These are phyloP conservation scores for Megaceryle torquata DNA, from an alignment of 2,113 vertebrate genomes.

Conservation along the genomic window DNA sequence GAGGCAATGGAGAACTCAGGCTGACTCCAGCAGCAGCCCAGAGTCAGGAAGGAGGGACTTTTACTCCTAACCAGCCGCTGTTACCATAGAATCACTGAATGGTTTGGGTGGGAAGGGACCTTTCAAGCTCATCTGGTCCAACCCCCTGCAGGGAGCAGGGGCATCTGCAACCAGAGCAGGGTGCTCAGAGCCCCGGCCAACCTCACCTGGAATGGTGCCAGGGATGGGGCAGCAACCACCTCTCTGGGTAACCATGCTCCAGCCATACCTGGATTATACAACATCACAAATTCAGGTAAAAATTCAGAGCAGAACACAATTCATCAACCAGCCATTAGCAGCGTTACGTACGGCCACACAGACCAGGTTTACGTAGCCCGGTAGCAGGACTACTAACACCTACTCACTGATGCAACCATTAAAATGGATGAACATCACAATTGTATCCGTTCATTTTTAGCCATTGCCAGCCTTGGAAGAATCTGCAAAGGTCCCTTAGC, in stretches of 20 bases:
- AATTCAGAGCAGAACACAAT: background rate
- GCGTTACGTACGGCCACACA: rapidly evolving
- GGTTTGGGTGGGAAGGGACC: too few relatives aligned
- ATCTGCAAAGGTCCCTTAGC: background rate
- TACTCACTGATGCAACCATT: rapidly evolving
- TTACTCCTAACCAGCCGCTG: background rate
- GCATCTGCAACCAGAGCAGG: too few relatives aligned
- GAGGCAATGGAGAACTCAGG: rapidly evolving
- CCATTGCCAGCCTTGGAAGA: background rate
- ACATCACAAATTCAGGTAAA: background rate
- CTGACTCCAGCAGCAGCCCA: background rate
- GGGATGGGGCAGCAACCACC: too few relatives aligned
- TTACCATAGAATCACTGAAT: too few relatives aligned
- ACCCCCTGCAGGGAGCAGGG: too few relatives aligned
- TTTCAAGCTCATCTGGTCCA: too few relatives aligned
- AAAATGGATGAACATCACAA: background rate
- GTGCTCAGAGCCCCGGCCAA: too few relatives aligned
- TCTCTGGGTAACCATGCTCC: background rate
- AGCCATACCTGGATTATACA: background rate
- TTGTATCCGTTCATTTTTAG: background rate
- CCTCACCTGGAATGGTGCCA: too few relatives aligned
- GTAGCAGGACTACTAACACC: background rate
- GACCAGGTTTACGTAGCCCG: background rate
- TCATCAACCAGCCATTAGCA: background rate
- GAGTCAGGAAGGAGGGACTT: background rate